Evolutionary conservation across 2,888 invertebrate species (phyloP).

Genomic region (Brachyptera risi): DNA sequence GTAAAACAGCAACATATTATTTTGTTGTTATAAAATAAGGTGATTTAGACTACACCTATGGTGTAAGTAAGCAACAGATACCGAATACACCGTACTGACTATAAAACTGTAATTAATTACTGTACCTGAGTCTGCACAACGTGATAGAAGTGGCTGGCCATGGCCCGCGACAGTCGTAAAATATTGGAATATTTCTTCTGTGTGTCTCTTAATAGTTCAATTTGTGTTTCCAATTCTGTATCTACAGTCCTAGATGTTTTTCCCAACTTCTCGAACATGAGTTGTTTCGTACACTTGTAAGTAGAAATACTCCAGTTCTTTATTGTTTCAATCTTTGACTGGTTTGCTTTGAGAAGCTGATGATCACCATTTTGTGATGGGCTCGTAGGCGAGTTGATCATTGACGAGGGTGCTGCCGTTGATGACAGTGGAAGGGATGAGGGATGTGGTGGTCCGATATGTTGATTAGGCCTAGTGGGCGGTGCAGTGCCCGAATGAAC

Average conservation of each 20-base stretch:
- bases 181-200: constrained; percentile 89
- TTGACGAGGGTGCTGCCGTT: constrained; percentile 48
- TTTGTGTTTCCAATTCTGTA: constrained; percentile 91
- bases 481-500: constrained; percentile 71
- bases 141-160: constrained; percentile 84
- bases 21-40: no score
- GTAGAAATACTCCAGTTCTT: constrained; percentile 98
- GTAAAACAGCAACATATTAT: no score
- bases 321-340: constrained; percentile 82
- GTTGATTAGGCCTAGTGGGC: constrained; percentile 38
- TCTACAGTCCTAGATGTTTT: constrained; percentile 89
- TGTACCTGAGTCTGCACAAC: constrained; percentile 76
- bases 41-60: no score
- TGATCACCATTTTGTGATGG: constrained; percentile 62
- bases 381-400: constrained; percentile 49
- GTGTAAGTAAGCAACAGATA: no score
- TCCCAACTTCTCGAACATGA: constrained; percentile 93
- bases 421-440: constrained; percentile 66
- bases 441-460: constrained; percentile 44
- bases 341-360: constrained; percentile 55
- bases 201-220: constrained; percentile 88
- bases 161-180: constrained; percentile 76
- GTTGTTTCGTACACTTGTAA: constrained; percentile 95
- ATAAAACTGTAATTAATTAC: constrained; percentile 4
- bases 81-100: no score